These are phyloP conservation scores for Leptarthrus brevirostris DNA, from an alignment of 2,888 invertebrate species.

Conservation along the genomic window DNA sequence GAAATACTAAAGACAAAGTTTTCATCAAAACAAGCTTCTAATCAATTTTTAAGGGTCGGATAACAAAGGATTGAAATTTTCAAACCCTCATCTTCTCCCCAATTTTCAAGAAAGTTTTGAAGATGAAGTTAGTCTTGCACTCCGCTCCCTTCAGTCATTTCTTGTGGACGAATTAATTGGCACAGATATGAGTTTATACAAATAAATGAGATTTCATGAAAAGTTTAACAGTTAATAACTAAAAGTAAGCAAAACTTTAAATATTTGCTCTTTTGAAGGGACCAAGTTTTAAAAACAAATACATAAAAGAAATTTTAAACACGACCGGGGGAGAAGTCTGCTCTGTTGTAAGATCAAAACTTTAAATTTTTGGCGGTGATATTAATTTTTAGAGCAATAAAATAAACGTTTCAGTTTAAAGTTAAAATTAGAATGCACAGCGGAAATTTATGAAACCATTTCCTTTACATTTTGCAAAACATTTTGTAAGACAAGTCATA, in stretches of 20 bases:
- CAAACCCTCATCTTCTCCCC: constrained; percentile 15
- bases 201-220: constrained; percentile 23
- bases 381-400: too few species aligned
- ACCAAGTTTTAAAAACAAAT: neutral
- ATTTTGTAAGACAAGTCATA: too few species aligned
- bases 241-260: constrained; percentile 3
- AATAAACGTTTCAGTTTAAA: too few species aligned
- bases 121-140: neutral
- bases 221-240: constrained; percentile 38
- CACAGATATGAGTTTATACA: constrained; percentile 33
- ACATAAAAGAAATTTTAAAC: too few species aligned
- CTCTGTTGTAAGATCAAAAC: too few species aligned
- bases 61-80: constrained; percentile 14
- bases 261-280: constrained; percentile 13
- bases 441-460: too few species aligned
- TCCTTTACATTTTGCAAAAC: too few species aligned
- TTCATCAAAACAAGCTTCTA: constrained; percentile 38
- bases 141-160: neutral
- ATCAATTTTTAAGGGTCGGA: constrained; percentile 43
- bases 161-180: constrained; percentile 24
- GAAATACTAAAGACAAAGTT: constrained; percentile 35
- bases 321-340: too few species aligned
- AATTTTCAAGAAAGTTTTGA: neutral
- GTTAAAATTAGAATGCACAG: too few species aligned
- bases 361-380: too few species aligned